Conservation (phyloP, 2,888 invertebrate species). For the Schizaphis graminum region DNA sequence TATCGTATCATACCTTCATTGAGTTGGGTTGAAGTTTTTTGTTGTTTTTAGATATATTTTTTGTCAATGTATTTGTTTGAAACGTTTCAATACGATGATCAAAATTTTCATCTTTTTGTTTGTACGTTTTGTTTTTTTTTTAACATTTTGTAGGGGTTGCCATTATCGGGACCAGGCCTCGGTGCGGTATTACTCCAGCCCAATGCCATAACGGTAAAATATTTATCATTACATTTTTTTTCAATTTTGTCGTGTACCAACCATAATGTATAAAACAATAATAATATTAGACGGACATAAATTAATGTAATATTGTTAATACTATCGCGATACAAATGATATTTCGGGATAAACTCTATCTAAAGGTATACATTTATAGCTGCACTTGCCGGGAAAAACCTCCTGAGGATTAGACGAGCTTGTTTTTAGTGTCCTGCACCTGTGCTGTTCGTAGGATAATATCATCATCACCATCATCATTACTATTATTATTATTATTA, state of each 20-base stretch:
- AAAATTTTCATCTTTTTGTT: background rate
- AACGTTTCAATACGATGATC: conserved; percentile 54
- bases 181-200: conserved; percentile 64
- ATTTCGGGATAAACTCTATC: background rate
- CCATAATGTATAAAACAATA: background rate
- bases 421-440: conserved; percentile 30
- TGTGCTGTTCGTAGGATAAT: background rate
- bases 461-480: background rate
- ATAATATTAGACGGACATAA: conserved; percentile 16
- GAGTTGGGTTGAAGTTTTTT: conserved; percentile 14
- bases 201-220: conserved; percentile 64
- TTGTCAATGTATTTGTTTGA: conserved; percentile 7
- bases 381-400: conserved; percentile 10
- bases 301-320: background rate
- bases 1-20: conserved; percentile 2
- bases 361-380: background rate
- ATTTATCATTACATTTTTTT: conserved; percentile 53
- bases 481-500: background rate
- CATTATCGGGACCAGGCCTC: conserved; percentile 62
- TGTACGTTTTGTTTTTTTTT: conserved; percentile 38
- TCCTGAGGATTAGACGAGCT: conserved; percentile 30
- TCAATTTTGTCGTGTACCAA: conserved; percentile 7
- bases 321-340: background rate
- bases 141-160: conserved; percentile 64
- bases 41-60: conserved; percentile 21